Conservation (phyloP, 1,140 invertebrate species). For the Euura lappo region DNA sequence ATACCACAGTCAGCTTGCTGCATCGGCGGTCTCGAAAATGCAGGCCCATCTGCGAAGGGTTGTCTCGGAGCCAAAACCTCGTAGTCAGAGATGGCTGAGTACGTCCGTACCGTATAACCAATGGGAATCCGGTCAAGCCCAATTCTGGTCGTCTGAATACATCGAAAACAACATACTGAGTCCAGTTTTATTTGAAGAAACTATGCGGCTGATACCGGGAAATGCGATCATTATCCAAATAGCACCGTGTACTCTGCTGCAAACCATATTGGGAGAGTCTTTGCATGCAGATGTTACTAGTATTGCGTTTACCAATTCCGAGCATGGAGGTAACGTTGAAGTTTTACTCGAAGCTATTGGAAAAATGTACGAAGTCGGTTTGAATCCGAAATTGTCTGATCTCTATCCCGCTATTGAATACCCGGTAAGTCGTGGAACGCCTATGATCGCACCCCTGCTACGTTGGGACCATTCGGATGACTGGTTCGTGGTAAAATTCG, state of each 20-base stretch:
- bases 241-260: constrained; percentile 65
- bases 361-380: constrained; percentile 64
- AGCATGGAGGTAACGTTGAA: constrained; percentile 59
- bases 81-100: constrained; percentile 79
- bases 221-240: constrained; percentile 58
- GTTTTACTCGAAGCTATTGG: constrained; percentile 11
- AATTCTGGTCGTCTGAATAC: constrained; percentile 68
- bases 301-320: constrained; percentile 22
- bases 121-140: constrained; percentile 71
- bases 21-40: no score
- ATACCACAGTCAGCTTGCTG: no score
- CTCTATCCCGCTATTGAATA: constrained; percentile 62
- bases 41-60: constrained; percentile 58
- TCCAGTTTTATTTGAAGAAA: constrained; percentile 42
- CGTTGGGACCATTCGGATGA: constrained; percentile 69
- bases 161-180: constrained; percentile 67
- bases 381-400: constrained; percentile 61
- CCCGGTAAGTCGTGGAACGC: constrained; percentile 69
- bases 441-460: constrained; percentile 67
- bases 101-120: constrained; percentile 70
- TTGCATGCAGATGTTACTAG: constrained; percentile 65
- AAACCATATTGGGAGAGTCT: constrained; percentile 66
- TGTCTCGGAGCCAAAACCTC: constrained; percentile 66
- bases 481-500: constrained; percentile 41
- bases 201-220: constrained; percentile 26